Base-by-base conservation (phyloP, 2,888 invertebrate species). In the Ochlodes sylvanus region DNA sequence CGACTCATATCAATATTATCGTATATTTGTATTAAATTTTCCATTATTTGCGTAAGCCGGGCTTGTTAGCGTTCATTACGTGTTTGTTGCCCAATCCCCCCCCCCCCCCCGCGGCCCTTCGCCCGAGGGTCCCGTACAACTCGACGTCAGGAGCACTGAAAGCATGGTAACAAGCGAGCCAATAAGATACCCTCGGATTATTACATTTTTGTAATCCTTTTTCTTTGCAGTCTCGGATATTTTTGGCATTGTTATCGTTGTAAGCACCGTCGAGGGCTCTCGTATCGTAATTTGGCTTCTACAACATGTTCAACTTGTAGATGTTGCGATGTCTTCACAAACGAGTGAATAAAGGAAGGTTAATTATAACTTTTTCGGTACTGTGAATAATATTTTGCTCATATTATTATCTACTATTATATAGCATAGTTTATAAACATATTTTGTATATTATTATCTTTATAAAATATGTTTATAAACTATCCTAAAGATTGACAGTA, bases 201-300 rank as follows among this genome's bases (percentile, higher is more conserved):
- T 65, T 52, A 65, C 41, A 66, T 58, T 66, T 66, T 66, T 60
- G 58, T 21, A 52, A 42, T 42, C 58, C 42, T 66, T 66, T 66
- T 58, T 66, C 52, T 66, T 42, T 32, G 0, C 27, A 32, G 7
- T 42, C 52, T 27, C 14, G 19, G 38, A 38, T 57, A 58, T 57
- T 47, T 64, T 65, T 50, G 34, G 57, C 50, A 47, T 58, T 58
- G 50, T 58, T 65, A 64, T 47, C 38, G 57, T 38, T 58, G n/a
- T 7, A 34, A 52, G 62, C 19, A 12, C 19, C 38, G 27, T 63
- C 63, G 63, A 63, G 57, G 15, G 57, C 21, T 38, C 41, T 14
- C 34, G 54, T 63, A 63, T 21, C 56, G 17, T 57, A 50, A 57
- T 57, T 57, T 56, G 55, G n/a, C n/a, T n/a, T n/a, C 41, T 27